phyloP scores from a whole-genome alignment of 2,113 vertebrate genomes.

The Neolamprologus sp. region DNA sequence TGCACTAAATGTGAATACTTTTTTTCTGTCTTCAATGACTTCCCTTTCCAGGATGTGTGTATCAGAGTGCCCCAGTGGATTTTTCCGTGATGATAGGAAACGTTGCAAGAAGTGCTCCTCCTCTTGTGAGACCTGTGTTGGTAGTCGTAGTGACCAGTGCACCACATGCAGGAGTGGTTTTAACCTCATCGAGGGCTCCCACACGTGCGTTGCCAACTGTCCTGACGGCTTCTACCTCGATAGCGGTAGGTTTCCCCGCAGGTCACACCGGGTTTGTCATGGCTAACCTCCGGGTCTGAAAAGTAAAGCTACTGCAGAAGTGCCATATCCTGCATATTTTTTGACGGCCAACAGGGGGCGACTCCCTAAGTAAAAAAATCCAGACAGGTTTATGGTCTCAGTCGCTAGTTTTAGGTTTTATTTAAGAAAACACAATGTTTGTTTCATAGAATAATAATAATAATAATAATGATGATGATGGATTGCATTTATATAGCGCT shows the following conservation, averaged over 20 bases:
- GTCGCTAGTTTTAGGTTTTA: neutral
- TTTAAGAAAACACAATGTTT: neutral
- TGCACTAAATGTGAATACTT: neutral
- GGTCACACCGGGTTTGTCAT: neutral
- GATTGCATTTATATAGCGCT: neutral
- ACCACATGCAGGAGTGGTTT: conserved; percentile 85
- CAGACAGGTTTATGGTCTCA: neutral
- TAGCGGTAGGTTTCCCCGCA: conserved; percentile 66
- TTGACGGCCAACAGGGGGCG: neutral
- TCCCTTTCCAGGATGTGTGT: conserved; percentile 83
- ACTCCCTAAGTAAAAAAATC: neutral
- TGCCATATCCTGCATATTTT: neutral
- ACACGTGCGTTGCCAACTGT: conserved; percentile 82
- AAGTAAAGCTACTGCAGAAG: neutral
- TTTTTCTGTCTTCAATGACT: neutral
- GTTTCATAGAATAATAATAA: neutral
- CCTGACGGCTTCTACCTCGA: conserved; percentile 86
- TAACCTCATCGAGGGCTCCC: conserved; percentile 86
- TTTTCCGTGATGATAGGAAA: conserved; percentile 92
- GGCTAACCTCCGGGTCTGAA: neutral
- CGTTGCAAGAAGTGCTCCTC: conserved; percentile 94
- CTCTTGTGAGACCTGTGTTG: conserved; percentile 88
- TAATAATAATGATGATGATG: neutral
- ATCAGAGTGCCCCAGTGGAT: conserved; percentile 87
- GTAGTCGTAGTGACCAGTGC: conserved; percentile 89